Evolutionary conservation across 2,113 vertebrate genomes (phyloP).

Genomic region (Thryonomys swinderianus): DNA sequence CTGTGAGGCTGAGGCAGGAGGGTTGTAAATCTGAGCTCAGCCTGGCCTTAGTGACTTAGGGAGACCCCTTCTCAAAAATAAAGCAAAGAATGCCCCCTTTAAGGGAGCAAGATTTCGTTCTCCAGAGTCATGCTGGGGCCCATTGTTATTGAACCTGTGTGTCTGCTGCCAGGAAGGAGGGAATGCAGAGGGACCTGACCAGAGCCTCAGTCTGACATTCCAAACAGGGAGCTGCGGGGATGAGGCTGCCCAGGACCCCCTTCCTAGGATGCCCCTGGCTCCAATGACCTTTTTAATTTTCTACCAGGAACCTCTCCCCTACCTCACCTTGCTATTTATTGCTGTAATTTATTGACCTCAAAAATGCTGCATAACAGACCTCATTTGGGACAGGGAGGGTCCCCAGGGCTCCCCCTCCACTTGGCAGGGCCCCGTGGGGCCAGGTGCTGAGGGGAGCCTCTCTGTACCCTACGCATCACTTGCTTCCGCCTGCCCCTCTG

Average conservation of each 20-base stretch:
- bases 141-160: conserved; percentile 51
- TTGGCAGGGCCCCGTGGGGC: conserved; percentile 77
- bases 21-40: not conserved
- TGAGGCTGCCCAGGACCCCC: conserved; percentile 63
- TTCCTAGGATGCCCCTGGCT: conserved; percentile 53
- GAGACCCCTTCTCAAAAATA: not conserved
- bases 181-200: not conserved
- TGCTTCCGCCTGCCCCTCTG: not conserved
- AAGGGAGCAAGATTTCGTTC: conserved; percentile 60
- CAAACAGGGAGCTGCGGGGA: conserved; percentile 47
- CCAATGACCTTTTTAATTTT: conserved; percentile 61
- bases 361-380: conserved; percentile 75
- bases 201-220: conserved; percentile 79
- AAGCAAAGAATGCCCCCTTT: not conserved
- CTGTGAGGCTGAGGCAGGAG: not conserved
- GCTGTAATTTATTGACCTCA: conserved; percentile 78
- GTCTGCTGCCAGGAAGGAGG: conserved; percentile 8
- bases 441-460: conserved; percentile 81
- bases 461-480: conserved; percentile 66
- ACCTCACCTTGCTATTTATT: conserved; percentile 83
- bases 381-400: conserved; percentile 68
- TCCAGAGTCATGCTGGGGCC: not conserved
- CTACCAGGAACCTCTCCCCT: conserved; percentile 72
- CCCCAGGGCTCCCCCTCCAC: conserved; percentile 72
- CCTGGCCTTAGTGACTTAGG: not conserved